These are phyloP conservation scores for Scylla paramamosain DNA, from an alignment of 1,140 invertebrate species.

Conservation along the genomic window DNA sequence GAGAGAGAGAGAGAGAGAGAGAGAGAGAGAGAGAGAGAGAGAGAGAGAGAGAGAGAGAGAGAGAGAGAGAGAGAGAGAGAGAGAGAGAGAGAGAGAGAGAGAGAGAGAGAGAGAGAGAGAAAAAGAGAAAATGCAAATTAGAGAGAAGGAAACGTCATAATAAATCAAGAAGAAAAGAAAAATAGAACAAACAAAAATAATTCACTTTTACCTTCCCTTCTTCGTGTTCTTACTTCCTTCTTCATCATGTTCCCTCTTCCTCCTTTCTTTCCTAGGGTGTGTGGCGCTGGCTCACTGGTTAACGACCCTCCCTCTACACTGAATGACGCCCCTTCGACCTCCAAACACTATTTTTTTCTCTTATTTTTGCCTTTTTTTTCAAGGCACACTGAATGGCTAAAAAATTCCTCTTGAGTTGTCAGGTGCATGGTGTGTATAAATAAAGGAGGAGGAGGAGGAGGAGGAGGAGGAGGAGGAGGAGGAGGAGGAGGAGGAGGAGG, in stretches of 20 bases:
- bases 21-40: neutral
- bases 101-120: neutral
- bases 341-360: neutral
- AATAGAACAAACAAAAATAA: neutral
- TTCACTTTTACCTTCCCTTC: neutral
- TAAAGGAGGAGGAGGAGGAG: neutral
- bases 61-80: neutral
- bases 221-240: neutral
- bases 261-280: neutral
- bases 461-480: neutral
- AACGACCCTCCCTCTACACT: neutral
- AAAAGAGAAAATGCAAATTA: neutral
- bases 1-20: neutral
- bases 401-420: too few relatives aligned
- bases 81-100: neutral
- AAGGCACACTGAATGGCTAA: neutral
- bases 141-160: neutral
- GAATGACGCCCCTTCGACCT: neutral
- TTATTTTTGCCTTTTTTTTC: neutral
- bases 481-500: neutral
- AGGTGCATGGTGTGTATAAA: neutral
- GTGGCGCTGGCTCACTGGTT: neutral
- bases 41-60: neutral
- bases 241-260: neutral
- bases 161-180: neutral